phyloP scores from a whole-genome alignment of 2,113 vertebrate species.

The Myiopsitta monachus region DNA sequence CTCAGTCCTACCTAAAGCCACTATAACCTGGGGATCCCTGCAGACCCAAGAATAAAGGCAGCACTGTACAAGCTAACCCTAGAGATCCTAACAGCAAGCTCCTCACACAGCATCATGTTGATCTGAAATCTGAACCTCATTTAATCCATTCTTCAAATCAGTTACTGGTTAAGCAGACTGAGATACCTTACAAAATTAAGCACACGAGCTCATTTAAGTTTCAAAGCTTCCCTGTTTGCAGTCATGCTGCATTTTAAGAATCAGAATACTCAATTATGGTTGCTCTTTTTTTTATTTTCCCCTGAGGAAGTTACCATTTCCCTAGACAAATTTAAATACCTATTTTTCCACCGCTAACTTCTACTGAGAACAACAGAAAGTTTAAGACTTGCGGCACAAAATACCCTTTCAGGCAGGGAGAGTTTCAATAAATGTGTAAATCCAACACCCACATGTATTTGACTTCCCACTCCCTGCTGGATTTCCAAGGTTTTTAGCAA shows the following conservation, averaged over 20 bases:
- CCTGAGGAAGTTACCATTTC: background rate
- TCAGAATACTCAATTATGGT: background rate
- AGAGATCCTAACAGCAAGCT: constrained; percentile 69
- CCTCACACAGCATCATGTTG: constrained; percentile 64
- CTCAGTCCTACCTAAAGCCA: constrained; percentile 70
- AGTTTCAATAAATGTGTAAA: background rate
- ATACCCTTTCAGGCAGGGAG: background rate
- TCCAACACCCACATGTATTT: background rate
- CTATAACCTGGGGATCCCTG: constrained; percentile 81
- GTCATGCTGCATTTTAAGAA: background rate
- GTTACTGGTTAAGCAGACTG: background rate
- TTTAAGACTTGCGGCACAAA: background rate
- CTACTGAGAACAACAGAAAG: background rate
- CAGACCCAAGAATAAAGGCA: constrained; percentile 81
- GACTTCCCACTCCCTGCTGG: background rate
- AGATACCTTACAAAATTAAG: background rate
- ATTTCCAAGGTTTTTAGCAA: background rate
- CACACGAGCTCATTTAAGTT: background rate
- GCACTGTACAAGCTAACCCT: constrained; percentile 77
- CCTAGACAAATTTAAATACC: background rate
- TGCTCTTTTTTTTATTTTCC: background rate
- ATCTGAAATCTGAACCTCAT: constrained; percentile 70
- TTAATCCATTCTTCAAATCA: constrained; percentile 27
- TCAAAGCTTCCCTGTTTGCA: background rate
- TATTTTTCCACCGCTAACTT: background rate